phyloP scores from a whole-genome alignment of 2,888 invertebrate species.

The Rhodophaea formosa region DNA sequence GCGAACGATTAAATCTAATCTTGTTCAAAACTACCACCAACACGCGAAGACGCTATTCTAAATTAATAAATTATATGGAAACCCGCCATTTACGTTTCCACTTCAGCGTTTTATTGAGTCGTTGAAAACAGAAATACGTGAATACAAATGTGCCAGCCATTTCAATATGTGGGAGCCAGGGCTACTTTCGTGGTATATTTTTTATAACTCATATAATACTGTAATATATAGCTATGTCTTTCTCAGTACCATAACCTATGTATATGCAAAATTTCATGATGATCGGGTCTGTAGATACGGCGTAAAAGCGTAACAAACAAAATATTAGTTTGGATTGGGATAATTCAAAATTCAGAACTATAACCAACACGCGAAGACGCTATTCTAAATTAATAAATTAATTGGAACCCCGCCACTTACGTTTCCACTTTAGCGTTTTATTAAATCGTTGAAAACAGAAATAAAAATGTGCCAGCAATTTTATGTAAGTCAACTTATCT shows the following conservation, averaged over 20 bases:
- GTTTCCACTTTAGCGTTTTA: conserved; percentile 12
- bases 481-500: too few species aligned
- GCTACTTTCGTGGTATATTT: neutral
- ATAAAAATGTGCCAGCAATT: neutral
- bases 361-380: too few species aligned
- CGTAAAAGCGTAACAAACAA: too few species aligned
- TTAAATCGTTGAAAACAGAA: conserved; percentile 4
- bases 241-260: too few species aligned
- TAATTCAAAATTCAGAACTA: too few species aligned
- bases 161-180: conserved; percentile 9
- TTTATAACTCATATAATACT: conserved; percentile 12
- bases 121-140: conserved; percentile 7
- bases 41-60: neutral
- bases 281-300: too few species aligned
- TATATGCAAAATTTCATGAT: too few species aligned
- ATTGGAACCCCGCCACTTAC: neutral
- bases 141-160: conserved; percentile 11
- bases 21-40: neutral
- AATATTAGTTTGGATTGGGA: too few species aligned
- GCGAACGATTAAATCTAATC: neutral
- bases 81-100: neutral
- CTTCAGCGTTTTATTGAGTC: conserved; percentile 15
- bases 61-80: neutral
- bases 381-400: neutral
- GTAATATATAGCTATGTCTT: too few species aligned